Percentiles rank a stretch among this genome's conserved stretches.
phyloP scores from a whole-genome alignment of 2,113 vertebrate species.

The Pogonocichla stellata region DNA sequence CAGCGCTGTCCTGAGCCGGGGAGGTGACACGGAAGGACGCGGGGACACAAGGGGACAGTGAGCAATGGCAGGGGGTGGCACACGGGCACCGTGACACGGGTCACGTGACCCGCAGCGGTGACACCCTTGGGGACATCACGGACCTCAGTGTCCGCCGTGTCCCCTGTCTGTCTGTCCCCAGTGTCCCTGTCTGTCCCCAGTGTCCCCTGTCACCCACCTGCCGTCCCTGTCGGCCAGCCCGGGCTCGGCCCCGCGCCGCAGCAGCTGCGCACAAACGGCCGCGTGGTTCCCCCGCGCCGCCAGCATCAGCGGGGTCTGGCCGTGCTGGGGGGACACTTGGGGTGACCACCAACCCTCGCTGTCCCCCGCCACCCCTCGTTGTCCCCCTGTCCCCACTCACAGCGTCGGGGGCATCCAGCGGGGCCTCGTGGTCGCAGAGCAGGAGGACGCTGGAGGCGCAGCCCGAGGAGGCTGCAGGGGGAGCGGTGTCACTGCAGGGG shows the following conservation, averaged over 20 bases:
- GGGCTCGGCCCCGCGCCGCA: conserved; percentile 66
- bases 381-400: conserved; percentile 47
- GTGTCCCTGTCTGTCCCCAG: neutral
- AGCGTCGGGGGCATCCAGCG: conserved; percentile 46
- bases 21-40: neutral
- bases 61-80: rapidly evolving
- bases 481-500: neutral
- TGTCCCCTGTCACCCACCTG: conserved; percentile 61
- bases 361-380: neutral
- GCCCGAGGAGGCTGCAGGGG: conserved; percentile 66
- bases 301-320: conserved; percentile 76
- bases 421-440: conserved; percentile 73
- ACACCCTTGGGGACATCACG: neutral
- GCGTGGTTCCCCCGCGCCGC: conserved; percentile 63
- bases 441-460: conserved; percentile 76
- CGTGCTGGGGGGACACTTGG: conserved; percentile 13
- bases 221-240: conserved; percentile 53
- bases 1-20: neutral
- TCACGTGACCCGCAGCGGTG: too few species aligned
- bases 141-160: too few species aligned
- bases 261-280: conserved; percentile 71
- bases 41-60: neutral
- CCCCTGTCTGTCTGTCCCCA: neutral
- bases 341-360: rapidly evolving
- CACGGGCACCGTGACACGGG: rapidly evolving